phyloP scores from a whole-genome alignment of 2,113 vertebrate genomes.

The Chunga burmeisteri region DNA sequence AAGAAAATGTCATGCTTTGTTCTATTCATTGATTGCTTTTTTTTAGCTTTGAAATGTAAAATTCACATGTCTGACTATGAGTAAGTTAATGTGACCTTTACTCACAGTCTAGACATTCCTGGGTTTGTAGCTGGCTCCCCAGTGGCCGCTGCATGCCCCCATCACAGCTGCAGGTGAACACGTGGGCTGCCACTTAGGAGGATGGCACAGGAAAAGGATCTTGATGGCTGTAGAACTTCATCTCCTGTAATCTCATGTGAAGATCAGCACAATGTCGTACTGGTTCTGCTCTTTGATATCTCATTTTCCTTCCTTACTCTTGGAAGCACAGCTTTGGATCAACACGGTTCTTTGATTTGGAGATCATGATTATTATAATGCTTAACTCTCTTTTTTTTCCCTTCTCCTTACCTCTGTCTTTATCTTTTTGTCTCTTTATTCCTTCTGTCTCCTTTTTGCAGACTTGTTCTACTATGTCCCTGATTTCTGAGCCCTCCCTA shows the following conservation, averaged over 20 bases:
- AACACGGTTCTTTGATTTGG: neutral
- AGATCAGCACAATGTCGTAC: neutral
- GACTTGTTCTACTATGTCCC: constrained; percentile 85
- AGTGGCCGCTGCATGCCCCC: fast-evolving
- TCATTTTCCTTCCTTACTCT: neutral
- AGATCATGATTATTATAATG: neutral
- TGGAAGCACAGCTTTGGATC: neutral
- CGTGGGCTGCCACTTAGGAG: neutral
- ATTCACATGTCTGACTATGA: neutral
- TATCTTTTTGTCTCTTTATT: constrained; percentile 53
- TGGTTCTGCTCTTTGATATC: neutral
- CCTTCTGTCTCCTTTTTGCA: constrained; percentile 71
- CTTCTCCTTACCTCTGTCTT: constrained; percentile 22
- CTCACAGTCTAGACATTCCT: neutral
- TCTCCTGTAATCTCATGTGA: neutral
- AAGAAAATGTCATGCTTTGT: constrained; percentile 31
- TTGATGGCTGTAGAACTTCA: neutral
- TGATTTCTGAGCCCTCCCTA: constrained; percentile 73
- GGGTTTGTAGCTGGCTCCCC: neutral
- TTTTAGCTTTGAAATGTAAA: neutral
- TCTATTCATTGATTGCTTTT: neutral
- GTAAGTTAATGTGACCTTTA: neutral
- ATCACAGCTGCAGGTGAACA: neutral
- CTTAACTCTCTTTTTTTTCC: neutral
- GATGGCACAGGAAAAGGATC: neutral